Conservation (phyloP, 2,113 vertebrate species). For the Hippocampus guttulatus region DNA sequence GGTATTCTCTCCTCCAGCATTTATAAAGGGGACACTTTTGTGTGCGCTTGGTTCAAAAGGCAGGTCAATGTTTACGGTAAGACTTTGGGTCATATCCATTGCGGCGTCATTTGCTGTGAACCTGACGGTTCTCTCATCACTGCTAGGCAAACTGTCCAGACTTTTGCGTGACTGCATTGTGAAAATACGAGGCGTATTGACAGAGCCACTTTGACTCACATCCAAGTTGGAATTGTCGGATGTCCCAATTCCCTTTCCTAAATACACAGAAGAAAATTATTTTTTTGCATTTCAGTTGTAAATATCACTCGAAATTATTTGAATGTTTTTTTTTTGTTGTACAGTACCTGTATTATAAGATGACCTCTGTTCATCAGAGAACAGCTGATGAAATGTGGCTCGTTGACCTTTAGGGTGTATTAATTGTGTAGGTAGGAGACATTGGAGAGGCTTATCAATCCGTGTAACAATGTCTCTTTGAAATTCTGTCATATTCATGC, state of each 20-base stretch:
- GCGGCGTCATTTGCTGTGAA: slow-evolving; percentile 3
- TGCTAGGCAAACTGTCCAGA: not conserved
- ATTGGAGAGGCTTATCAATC: slow-evolving; percentile 33
- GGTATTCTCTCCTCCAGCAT: slow-evolving; percentile 12
- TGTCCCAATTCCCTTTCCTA: slow-evolving; percentile 19
- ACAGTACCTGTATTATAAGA: not conserved
- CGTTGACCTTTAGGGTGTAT: slow-evolving; percentile 15
- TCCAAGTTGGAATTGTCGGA: slow-evolving; percentile 16
- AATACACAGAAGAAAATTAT: slow-evolving; percentile 1
- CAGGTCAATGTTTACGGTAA: slow-evolving; percentile 22
- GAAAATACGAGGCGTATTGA: not conserved
- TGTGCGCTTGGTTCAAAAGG: not conserved
- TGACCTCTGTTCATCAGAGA: slow-evolving; percentile 1
- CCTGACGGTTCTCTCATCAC: slow-evolving; percentile 15
- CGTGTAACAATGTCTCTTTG: slow-evolving; percentile 22
- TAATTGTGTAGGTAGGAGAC: slow-evolving; percentile 40
- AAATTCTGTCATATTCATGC: slow-evolving; percentile 38
- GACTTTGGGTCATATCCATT: slow-evolving; percentile 36
- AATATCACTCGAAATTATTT: not conserved
- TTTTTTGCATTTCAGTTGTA: not conserved
- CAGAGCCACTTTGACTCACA: slow-evolving; percentile 6
- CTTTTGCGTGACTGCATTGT: not conserved
- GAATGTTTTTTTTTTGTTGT: not conserved
- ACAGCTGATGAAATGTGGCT: slow-evolving; percentile 14
- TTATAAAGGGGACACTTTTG: not conserved